Base-by-base conservation (phyloP, 2,888 invertebrate genomes). In the Nephrotoma appendiculata region DNA sequence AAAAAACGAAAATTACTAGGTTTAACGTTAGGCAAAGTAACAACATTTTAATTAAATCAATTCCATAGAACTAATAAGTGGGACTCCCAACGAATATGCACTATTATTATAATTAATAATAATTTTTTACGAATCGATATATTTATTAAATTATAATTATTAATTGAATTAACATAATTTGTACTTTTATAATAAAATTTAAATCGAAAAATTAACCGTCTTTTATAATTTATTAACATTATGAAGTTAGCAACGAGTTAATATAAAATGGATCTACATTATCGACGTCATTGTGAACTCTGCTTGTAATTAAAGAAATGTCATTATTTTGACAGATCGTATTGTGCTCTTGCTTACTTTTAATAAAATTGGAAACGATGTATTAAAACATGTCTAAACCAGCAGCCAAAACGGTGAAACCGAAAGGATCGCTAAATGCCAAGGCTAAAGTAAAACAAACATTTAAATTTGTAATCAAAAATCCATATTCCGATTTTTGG, bases 1-100 rank as follows among this genome's bases (percentile, higher is more conserved):
- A 95, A 95, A 90, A 94, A 95, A 90, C 92, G 94, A 88, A 94
- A 95, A 90, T 91, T 95, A 87, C 91, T 95, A 83, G 94, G 95
- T 43, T 91, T 95, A 90, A 94, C 94, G 88, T 93, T 96, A 89
- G 94, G 94, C 87, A 94, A 95, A 92, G 94, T 95, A 89, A 96
- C 95, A 90, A 94, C 95, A 86, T 94, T 96, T 92, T 94, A 92
- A 93, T 86, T 15, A 45, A 41, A 9, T 1, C 11, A 31, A 9
- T 52, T 52, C n/a, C n/a, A 52, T 41, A 85, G 6, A 85, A 19
- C 42, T 85, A 43, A 86, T 48, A 52, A 43, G 41, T 86, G 19
- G 45, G 19, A 41, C 42, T 48, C 41, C 57, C 41, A 57, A 57
- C 57, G 41, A 52, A 57, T 57, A 41, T 15, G 12, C n/a, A 57